Evolutionary conservation across 2,113 vertebrate species (phyloP).

Genomic region (Scatophagus argus): DNA sequence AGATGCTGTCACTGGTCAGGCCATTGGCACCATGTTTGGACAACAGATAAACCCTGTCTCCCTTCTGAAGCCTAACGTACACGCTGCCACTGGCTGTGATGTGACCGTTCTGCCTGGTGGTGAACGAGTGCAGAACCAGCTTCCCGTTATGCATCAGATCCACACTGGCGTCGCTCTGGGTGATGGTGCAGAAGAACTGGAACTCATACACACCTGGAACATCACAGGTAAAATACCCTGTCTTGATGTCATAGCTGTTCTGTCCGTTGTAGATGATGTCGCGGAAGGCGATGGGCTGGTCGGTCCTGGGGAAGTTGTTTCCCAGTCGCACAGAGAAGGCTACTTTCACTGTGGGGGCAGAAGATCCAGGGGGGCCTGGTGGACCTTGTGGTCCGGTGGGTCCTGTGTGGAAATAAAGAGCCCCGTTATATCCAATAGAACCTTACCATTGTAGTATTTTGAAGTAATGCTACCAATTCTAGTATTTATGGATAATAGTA

Average conservation of each 20-base stretch:
- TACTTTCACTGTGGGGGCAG: not conserved
- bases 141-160: slow-evolving; percentile 49
- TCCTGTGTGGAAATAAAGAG: slow-evolving; percentile 23
- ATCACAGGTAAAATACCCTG: slow-evolving; percentile 66
- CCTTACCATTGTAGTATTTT: not conserved
- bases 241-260: slow-evolving; percentile 53
- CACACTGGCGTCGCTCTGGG: not conserved
- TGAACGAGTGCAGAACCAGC: slow-evolving; percentile 63
- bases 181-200: slow-evolving; percentile 59
- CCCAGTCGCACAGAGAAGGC: slow-evolving; percentile 70
- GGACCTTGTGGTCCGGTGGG: not conserved
- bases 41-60: slow-evolving; percentile 66
- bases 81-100: slow-evolving; percentile 61
- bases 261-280: slow-evolving; percentile 69
- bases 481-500: not conserved
- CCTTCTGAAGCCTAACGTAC: slow-evolving; percentile 37
- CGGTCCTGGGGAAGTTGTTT: slow-evolving; percentile 11
- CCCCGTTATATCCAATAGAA: not conserved
- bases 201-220: slow-evolving; percentile 76
- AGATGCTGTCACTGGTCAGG: slow-evolving; percentile 65
- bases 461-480: not conserved
- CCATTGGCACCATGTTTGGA: not conserved
- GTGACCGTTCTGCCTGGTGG: slow-evolving; percentile 28
- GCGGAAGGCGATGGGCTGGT: slow-evolving; percentile 30
- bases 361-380: not conserved